Evolutionary conservation across 2,888 invertebrate species (phyloP).

Genomic region (Tipula unca): DNA sequence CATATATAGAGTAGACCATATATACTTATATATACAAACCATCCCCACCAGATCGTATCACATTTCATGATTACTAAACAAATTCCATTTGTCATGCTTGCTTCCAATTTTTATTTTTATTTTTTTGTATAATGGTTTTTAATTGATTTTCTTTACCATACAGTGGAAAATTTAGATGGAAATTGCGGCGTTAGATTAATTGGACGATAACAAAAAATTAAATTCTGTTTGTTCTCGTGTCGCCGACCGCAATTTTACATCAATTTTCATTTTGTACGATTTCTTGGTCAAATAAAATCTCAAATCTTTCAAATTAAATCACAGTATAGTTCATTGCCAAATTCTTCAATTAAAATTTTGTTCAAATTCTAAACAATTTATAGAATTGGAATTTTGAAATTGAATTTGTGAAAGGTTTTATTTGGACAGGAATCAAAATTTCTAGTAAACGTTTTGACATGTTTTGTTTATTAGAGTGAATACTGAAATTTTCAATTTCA

Average conservation of each 20-base stretch:
- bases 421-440: background rate
- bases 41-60: background rate
- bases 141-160: background rate
- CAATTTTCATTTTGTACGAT: background rate
- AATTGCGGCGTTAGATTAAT: background rate
- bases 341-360: no score
- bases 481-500: constrained; percentile 15
- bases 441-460: background rate
- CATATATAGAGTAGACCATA: background rate
- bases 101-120: background rate
- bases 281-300: background rate
- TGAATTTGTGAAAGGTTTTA: background rate
- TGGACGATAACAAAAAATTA: background rate
- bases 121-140: background rate
- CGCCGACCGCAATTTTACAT: background rate
- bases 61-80: background rate
- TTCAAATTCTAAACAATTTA: no score
- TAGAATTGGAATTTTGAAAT: no score
- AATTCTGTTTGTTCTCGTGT: background rate
- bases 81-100: constrained; percentile 15
- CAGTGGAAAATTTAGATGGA: background rate
- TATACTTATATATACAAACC: background rate
- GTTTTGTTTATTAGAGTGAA: background rate
- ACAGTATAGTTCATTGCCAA: no score
- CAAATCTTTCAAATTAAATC: background rate